phyloP scores from a whole-genome alignment of 2,113 vertebrate genomes.

The Cathartes aura region DNA sequence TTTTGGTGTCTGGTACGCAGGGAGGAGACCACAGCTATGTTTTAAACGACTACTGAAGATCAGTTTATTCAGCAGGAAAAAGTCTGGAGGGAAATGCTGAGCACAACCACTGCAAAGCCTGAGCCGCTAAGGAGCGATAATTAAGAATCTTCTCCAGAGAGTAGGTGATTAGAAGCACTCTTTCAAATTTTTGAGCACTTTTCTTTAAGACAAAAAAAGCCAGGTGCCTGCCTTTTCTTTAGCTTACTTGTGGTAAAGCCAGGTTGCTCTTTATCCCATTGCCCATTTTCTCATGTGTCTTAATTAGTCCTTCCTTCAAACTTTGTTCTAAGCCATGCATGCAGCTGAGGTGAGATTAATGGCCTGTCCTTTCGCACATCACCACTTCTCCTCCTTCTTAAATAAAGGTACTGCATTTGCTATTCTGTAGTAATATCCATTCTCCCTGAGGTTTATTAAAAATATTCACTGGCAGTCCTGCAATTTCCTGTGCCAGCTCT shows the following conservation, averaged over 20 bases:
- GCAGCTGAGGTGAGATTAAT: conserved; percentile 33
- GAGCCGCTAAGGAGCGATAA: background rate
- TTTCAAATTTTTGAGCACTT: background rate
- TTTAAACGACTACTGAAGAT: background rate
- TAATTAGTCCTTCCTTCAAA: conserved; percentile 36
- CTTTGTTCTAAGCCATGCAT: background rate
- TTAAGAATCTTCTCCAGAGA: conserved; percentile 1
- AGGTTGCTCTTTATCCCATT: background rate
- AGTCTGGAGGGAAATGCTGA: background rate
- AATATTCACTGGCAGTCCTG: background rate
- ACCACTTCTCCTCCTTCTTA: background rate
- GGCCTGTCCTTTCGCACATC: conserved; percentile 11
- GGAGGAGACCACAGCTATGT: background rate
- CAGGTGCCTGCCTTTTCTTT: background rate
- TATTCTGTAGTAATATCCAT: background rate
- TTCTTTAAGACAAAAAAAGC: background rate
- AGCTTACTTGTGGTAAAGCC: background rate
- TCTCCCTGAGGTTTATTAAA: background rate
- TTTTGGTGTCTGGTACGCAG: background rate
- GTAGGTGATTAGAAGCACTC: background rate
- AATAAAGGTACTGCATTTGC: background rate
- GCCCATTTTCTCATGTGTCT: conserved; percentile 38
- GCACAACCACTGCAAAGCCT: background rate
- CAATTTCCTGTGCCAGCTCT: background rate
- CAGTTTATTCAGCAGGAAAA: background rate